phyloP scores from a whole-genome alignment of 1,140 invertebrate genomes.

The Brachionus sp. region DNA sequence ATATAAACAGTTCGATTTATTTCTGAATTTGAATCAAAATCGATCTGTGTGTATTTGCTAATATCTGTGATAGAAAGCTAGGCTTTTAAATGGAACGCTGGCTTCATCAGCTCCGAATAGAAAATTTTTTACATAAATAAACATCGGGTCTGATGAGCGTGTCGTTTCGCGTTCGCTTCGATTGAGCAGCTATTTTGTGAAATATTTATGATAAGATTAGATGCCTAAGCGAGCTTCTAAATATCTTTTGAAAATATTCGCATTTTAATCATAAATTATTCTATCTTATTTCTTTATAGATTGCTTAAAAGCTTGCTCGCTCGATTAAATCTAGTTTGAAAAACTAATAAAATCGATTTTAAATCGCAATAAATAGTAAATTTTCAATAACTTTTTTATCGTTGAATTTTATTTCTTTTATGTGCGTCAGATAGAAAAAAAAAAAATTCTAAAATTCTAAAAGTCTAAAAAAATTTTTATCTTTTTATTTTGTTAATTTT shows the following conservation, averaged over 20 bases:
- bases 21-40: not conserved
- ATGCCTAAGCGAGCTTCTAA: not conserved
- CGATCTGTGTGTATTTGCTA: no score
- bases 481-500: no score
- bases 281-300: not conserved
- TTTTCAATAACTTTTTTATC: not conserved
- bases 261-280: not conserved
- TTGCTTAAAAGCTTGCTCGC: not conserved
- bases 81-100: no score
- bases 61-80: no score
- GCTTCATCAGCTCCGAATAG: no score
- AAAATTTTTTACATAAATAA: no score
- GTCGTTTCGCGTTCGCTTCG: no score
- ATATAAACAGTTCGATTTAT: not conserved
- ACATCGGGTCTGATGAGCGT: no score
- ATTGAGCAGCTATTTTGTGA: not conserved
- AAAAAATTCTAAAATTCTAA: not conserved
- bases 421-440: not conserved
- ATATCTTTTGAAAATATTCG: not conserved
- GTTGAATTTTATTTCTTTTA: not conserved
- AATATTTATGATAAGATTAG: not conserved
- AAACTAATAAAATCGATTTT: not conserved
- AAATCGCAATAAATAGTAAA: slow-evolving; percentile 7
- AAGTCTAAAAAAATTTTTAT: not conserved
- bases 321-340: slow-evolving; percentile 15